Evolutionary conservation across 2,888 invertebrate genomes (phyloP), one percentile per base, ranked within the genome.

Genomic region (Yponomeuta cagnagella): DNA sequence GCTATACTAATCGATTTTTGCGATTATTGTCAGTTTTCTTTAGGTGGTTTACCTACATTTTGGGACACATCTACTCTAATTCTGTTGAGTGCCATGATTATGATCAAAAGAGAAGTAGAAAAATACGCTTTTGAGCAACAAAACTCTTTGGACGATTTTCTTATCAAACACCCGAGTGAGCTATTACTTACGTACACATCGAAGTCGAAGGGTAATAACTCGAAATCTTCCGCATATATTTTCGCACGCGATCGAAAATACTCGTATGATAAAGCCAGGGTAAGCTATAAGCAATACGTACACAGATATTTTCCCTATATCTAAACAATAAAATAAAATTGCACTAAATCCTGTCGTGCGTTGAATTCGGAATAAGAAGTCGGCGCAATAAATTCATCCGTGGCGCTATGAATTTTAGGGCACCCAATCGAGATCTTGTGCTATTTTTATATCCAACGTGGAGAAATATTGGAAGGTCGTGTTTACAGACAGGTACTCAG

Each of bases 381-480:
- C 30, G 31, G 31, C n/a, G 10, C 64, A 23, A 30, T 23, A 64
- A 64, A 23, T 31, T 31, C 31, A 64, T 64, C 64, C 30, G 33
- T 43, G n/a, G 33, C n/a, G 37, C 43, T 10, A 67, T 43, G 43
- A 67, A 67, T 67, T 67, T 67, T 37, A 67, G 67, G 67, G 67
- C 67, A 37, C 37, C 15, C 67, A 37, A 67, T 67, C 67, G 67
- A n/a, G 37, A 67, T 12, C 33, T 67, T 43, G 15, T 43, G 33
- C 67, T 65, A 65, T 65, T 65, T 33, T 30, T 65, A 31, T 65
- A 65, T 33, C 65, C 33, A 23, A 30, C 30, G 5, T 43, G 33
- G 31, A 65, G 65, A 65, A 65, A 65, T 65, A 65, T 65, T 65
- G 65, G 31, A 33, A 33, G 30, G 30, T 12, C 65, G 65, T 65